A percentile compares a stretch with the other conserved stretches of the same genome.
These are phyloP conservation scores for Chironomus riparius DNA, from an alignment of 2,888 invertebrate species.

Conservation along the genomic window DNA sequence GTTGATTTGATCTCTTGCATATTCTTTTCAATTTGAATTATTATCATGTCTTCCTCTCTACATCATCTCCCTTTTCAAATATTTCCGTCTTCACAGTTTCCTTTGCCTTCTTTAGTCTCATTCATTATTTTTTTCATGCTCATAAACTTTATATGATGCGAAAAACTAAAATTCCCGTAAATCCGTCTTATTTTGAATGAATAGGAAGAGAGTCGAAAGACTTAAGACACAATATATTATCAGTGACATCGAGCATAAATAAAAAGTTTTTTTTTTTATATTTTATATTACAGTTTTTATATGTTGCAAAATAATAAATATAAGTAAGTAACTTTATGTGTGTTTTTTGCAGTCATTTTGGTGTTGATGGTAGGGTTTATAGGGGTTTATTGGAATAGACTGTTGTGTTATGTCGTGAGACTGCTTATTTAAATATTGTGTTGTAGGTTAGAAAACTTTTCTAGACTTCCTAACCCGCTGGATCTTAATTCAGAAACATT, in stretches of 20 bases:
- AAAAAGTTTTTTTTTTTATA: constrained; percentile 16
- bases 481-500: too few relatives aligned
- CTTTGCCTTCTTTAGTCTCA: neutral
- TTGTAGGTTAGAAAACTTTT: too few relatives aligned
- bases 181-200: constrained; percentile 8
- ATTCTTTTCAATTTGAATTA: neutral
- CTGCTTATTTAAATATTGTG: too few relatives aligned
- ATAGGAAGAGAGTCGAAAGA: neutral
- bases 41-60: neutral
- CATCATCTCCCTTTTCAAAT: neutral
- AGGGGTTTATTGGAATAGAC: too few relatives aligned
- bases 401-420: too few relatives aligned
- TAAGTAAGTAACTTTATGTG: neutral
- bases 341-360: too few relatives aligned
- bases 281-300: neutral
- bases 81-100: neutral
- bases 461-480: too few relatives aligned
- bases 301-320: neutral
- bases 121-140: neutral
- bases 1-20: constrained; percentile 11
- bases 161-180: constrained; percentile 15
- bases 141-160: constrained; percentile 20
- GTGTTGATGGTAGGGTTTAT: too few relatives aligned
- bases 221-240: constrained; percentile 4
- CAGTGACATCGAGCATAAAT: constrained; percentile 16